These are phyloP conservation scores for Leptocoma aspasia DNA, from an alignment of 2,113 vertebrate genomes.

Conservation along the genomic window DNA sequence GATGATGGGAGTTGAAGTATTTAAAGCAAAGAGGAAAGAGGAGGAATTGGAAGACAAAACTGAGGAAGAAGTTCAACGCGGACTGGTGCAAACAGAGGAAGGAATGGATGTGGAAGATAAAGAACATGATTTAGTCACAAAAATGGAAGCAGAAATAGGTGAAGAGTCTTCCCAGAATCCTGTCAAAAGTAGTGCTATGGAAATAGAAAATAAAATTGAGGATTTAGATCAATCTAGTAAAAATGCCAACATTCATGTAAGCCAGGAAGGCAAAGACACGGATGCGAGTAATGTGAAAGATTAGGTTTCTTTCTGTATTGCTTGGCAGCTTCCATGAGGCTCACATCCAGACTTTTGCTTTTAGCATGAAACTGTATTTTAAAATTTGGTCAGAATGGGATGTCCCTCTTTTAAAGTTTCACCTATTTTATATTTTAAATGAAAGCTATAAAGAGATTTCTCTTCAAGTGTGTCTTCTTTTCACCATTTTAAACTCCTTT, in stretches of 20 bases:
- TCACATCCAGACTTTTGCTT: neutral
- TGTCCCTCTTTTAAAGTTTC: neutral
- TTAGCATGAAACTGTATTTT: neutral
- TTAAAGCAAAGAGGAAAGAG: slow-evolving; percentile 75
- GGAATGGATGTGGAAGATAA: neutral
- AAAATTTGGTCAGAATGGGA: neutral
- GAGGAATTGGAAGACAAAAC: neutral
- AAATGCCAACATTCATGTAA: neutral
- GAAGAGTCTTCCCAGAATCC: slow-evolving; percentile 4
- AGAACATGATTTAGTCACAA: neutral
- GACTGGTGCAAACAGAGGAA: slow-evolving; percentile 11
- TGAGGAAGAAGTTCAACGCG: neutral
- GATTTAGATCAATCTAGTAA: neutral
- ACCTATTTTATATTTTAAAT: slow-evolving; percentile 3
- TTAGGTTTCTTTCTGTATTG: slow-evolving; percentile 10
- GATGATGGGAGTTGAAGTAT: slow-evolving; percentile 94
- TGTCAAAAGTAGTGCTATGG: slow-evolving; percentile 17
- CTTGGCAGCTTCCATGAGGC: neutral
- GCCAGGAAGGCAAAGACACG: neutral
- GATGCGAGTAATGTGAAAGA: neutral
- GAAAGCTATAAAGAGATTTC: neutral
- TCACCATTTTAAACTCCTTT: neutral
- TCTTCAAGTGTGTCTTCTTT: neutral
- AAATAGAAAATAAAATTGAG: slow-evolving; percentile 27
- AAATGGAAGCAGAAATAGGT: slow-evolving; percentile 43